Base-by-base conservation (phyloP, 2,797 vertebrate species). In the Cryptoprocta ferox region DNA sequence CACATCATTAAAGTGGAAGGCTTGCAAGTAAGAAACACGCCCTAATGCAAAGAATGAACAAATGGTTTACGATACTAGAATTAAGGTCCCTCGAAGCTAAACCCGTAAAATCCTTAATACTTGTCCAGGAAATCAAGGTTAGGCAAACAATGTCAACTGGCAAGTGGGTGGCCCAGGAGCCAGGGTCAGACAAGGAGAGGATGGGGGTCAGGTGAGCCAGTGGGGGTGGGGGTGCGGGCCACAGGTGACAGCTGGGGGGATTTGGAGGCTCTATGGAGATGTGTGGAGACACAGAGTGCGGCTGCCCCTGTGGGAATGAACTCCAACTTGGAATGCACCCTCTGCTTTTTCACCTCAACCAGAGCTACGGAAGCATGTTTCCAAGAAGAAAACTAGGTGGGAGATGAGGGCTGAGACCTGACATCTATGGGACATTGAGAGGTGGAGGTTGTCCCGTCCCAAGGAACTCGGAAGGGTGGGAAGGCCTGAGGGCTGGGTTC, bases 291-390 rank as follows among this genome's bases (percentile, higher is more conserved):
- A 0, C 11, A 10, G 48, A 12, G 56, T 3, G 65, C 0, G 0
- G 2, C 1, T 0, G 0, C 28, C 37, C 3, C n/a, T 4, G 10
- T 2, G 24, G 6, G 10, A 9, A 14, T 15, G 1, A 70, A 9
- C 39, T 11, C 5, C 45, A 30, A 14, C 35, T 71, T 68, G 6
- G 12, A 84, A 15, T 1, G 2, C 59, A n/a, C 45, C 50, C 13
- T 28, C 50, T 32, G 1, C 2, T 5, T 35, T 30, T 81, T 28
- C 3, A 3, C 30, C 24, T 56, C 32, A 9, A 30, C 32, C 39
- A n/a, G 37, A 63, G 53, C 7, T 28, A 39, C 32, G 13, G 48
- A 59, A 37, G 63, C 14, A 3, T 32, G 37, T 28, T 53, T 12
- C 11, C 28, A 0, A 53, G 71, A 35, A 48, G 81, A 50, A 16